Conservation (phyloP, 2,797 vertebrate species). For the Pantherophis vulpinus region DNA sequence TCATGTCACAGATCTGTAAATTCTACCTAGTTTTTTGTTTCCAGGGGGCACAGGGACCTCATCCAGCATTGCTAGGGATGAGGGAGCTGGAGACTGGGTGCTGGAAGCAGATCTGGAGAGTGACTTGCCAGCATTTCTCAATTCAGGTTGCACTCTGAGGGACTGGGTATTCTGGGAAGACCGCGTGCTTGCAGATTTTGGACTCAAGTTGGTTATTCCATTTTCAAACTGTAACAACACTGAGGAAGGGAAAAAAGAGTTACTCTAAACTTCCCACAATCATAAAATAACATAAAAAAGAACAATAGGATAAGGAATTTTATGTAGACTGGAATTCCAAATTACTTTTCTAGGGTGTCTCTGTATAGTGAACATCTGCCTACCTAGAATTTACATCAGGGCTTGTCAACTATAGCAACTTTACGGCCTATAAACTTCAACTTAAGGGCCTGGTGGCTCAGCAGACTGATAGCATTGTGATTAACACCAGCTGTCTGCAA, state of each 20-base stretch:
- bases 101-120: slow-evolving; percentile 48
- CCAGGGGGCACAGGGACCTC: slow-evolving; percentile 57
- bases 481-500: no score
- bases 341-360: not conserved
- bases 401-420: not conserved
- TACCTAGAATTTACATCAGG: not conserved
- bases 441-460: no score
- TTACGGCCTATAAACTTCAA: not conserved
- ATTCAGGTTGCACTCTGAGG: slow-evolving; percentile 49
- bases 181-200: slow-evolving; percentile 56
- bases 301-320: not conserved
- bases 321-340: not conserved
- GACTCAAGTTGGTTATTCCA: slow-evolving; percentile 62
- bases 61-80: slow-evolving; percentile 43
- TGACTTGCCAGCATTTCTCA: slow-evolving; percentile 58
- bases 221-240: slow-evolving; percentile 63
- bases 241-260: slow-evolving; percentile 38
- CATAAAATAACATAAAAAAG: not conserved
- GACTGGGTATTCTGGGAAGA: slow-evolving; percentile 59
- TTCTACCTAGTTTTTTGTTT: slow-evolving; percentile 72
- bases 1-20: not conserved
- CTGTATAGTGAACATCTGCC: not conserved
- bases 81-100: slow-evolving; percentile 47
- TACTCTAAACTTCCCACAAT: not conserved
- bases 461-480: no score